Conservation (phyloP, 2,888 invertebrate species). For the Laspeyria flexula region DNA sequence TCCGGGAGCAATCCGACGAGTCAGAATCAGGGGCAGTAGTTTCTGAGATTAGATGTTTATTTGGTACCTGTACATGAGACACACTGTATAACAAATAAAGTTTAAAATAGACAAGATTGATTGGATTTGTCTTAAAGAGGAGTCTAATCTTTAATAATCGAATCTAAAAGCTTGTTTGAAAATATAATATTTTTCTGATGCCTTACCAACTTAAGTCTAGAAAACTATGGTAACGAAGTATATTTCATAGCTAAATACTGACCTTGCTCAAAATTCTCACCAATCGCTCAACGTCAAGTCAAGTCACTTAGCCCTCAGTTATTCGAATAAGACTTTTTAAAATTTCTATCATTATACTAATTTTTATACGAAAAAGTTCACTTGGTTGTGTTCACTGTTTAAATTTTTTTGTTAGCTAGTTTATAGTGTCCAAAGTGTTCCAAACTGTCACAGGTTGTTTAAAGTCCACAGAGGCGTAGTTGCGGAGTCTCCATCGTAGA, state of each 20-base stretch:
- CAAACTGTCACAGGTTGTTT: conserved; percentile 1
- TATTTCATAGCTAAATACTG: background rate
- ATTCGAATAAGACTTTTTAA: background rate
- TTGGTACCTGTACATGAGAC: too few species aligned
- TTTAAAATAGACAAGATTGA: too few species aligned
- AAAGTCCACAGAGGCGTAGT: background rate
- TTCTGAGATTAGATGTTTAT: too few species aligned
- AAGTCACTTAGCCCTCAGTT: background rate
- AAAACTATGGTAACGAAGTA: background rate
- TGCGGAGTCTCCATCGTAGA: background rate
- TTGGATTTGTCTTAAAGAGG: too few species aligned
- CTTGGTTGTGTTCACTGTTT: background rate
- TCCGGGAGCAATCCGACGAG: too few species aligned
- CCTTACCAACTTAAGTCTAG: too few species aligned
- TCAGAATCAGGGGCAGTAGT: too few species aligned
- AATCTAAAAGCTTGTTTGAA: too few species aligned
- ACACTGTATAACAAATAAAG: too few species aligned
- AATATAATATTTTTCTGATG: too few species aligned
- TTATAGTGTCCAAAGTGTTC: background rate
- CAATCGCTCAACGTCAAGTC: background rate
- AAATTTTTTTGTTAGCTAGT: conserved; percentile 4
- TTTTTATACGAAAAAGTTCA: background rate
- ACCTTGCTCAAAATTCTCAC: background rate
- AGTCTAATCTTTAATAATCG: too few species aligned
- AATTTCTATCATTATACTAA: background rate